Evolutionary conservation across 2,888 invertebrate genomes (phyloP).

Genomic region (Chloroclystis v-ata): DNA sequence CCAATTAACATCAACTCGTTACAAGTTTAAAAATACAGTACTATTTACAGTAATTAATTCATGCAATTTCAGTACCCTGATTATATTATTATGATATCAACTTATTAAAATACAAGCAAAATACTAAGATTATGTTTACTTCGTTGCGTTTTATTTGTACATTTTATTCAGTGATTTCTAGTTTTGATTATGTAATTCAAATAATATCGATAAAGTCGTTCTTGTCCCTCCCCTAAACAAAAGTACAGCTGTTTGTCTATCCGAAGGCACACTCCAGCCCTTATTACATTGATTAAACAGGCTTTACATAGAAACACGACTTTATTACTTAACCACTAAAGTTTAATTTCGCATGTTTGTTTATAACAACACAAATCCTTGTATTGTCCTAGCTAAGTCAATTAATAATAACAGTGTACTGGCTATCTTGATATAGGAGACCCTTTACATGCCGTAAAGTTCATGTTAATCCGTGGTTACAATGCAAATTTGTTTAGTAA

Average conservation of each 20-base stretch:
- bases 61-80: too few species aligned
- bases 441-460: not conserved
- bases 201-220: slow-evolving; percentile 2
- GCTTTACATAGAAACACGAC: slow-evolving; percentile 22
- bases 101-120: too few species aligned
- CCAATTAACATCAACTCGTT: too few species aligned
- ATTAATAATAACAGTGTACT: slow-evolving; percentile 38
- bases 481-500: not conserved
- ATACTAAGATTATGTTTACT: too few species aligned
- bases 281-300: slow-evolving; percentile 41
- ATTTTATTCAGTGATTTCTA: not conserved
- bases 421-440: slow-evolving; percentile 12
- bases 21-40: too few species aligned
- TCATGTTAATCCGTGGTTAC: not conserved
- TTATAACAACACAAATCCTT: slow-evolving; percentile 34
- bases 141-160: too few species aligned
- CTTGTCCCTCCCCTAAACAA: slow-evolving; percentile 19
- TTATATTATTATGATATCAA: too few species aligned
- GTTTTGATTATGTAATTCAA: not conserved
- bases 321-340: slow-evolving; percentile 16
- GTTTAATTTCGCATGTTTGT: slow-evolving; percentile 16
- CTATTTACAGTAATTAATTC: too few species aligned
- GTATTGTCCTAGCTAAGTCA: slow-evolving; percentile 39
- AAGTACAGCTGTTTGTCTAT: slow-evolving; percentile 42
- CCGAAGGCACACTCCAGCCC: slow-evolving; percentile 31